Base-by-base conservation (phyloP, 2,797 vertebrate species). In the Tokudaia muenninki region DNA sequence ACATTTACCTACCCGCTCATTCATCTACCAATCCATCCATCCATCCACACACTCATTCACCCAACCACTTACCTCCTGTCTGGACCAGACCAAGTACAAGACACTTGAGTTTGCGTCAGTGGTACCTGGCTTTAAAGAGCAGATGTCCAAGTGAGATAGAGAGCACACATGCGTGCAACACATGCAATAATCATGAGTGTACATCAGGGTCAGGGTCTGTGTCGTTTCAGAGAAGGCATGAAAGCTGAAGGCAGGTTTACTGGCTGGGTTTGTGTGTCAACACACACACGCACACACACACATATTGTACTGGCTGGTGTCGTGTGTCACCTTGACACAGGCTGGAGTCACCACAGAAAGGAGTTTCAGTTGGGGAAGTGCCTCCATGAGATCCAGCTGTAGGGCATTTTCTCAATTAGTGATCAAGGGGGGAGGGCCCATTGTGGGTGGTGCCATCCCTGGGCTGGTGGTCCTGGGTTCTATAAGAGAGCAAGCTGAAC, bases 31-130 rank as follows among this genome's bases (percentile, higher is more conserved):
- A 16, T 14, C 70, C 70, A 41, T 4, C 13, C 17, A 82, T 1
- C 3, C 8, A 57, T 14, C 1, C 13, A n/a, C 0, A 21, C 9
- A 44, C 2, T 14, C 1, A 52, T 3, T n/a, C 13, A 50, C 5
- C 57, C 13, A 50, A 8, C 8, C 19, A 34, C 82, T 44, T 34
- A 67, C 47, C 31, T 41, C 37, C 41, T 89, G 14, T 74, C 17
- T 34, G 57, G 50, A 2, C 24, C 34, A 72, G 50, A 3, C 44
- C 3, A 12, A 37, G 9, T 79, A n/a, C 59, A 63, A 92, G n/a
- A 16, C 3, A 19, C 77, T 50, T 50, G 21, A 14, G 37, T 50
- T 8, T 19, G 31, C 0, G 50, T 75, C 55, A 55, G 11, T 24
- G 24, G 29, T 31, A 22, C 7, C 8, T 83, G 34, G 6, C 19